phyloP scores from a whole-genome alignment of 2,888 invertebrate genomes.

The Aelia acuminata region DNA sequence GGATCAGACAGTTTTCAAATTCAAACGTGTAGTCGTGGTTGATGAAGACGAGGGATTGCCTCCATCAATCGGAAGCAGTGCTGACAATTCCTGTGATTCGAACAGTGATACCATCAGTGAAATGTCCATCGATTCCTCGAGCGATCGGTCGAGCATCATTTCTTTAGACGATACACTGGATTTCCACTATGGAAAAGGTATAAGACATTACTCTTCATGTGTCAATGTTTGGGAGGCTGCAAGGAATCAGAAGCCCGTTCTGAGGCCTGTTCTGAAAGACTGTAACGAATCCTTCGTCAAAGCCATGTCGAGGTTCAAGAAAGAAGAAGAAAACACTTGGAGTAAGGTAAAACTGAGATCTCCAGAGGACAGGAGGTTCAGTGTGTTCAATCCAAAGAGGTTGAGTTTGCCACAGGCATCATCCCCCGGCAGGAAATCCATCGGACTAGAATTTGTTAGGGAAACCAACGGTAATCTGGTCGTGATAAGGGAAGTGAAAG shows the following conservation, averaged over 20 bases:
- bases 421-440: conserved; percentile 59
- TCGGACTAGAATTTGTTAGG: conserved; percentile 70
- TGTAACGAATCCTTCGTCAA: conserved; percentile 71
- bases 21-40: conserved; percentile 63
- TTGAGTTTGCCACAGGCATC: conserved; percentile 52
- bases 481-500: conserved; percentile 70
- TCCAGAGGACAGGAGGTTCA: conserved; percentile 46
- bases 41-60: conserved; percentile 64
- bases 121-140: conserved; percentile 72
- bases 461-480: conserved; percentile 71
- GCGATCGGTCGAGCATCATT: conserved; percentile 72
- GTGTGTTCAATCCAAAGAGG: conserved; percentile 26
- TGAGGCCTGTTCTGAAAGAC: conserved; percentile 69
- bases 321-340: conserved; percentile 24
- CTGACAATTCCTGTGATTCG: conserved; percentile 69
- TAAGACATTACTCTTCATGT: conserved; percentile 67
- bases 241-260: conserved; percentile 57
- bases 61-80: conserved; percentile 61
- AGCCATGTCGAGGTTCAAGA: conserved; percentile 70
- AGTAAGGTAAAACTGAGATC: conserved; percentile 60
- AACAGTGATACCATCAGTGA: conserved; percentile 72
- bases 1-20: conserved; percentile 62
- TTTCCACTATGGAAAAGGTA: conserved; percentile 69
- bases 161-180: conserved; percentile 71
- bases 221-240: conserved; percentile 67